phyloP scores from a whole-genome alignment of 2,888 invertebrate species.

The Onchidella celtica region DNA sequence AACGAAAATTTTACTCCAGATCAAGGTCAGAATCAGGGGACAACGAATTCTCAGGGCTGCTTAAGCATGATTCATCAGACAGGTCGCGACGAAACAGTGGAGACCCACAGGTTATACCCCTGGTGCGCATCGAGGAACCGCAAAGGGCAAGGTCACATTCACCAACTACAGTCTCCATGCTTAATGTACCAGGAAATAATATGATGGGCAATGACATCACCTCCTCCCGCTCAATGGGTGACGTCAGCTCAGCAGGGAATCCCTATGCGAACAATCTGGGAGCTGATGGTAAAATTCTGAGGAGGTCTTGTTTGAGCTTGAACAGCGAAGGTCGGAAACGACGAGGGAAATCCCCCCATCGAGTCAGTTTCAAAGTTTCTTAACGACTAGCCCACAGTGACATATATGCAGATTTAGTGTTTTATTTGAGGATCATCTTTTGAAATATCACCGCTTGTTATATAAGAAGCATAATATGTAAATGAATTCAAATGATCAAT shows the following conservation, averaged over 20 bases:
- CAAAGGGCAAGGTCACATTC: conserved; percentile 18
- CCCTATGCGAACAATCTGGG: conserved; percentile 17
- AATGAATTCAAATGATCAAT: too few species aligned
- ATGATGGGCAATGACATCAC: background rate
- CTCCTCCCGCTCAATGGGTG: conserved; percentile 45
- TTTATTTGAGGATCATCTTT: too few species aligned
- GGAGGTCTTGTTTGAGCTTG: conserved; percentile 51
- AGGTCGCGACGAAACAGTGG: conserved; percentile 34
- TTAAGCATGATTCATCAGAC: background rate
- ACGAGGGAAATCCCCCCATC: conserved; percentile 48
- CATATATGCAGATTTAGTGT: background rate
- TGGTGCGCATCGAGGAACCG: background rate
- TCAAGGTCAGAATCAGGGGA: conserved; percentile 34
- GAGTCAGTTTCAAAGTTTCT: conserved; percentile 53
- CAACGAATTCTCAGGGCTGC: background rate
- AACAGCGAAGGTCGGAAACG: conserved; percentile 50
- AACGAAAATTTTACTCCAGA: conserved; percentile 22
- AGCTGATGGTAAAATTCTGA: conserved; percentile 30
- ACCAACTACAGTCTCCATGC: conserved; percentile 13
- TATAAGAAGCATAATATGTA: too few species aligned
- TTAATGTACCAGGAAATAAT: conserved; percentile 33
- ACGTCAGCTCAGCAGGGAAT: conserved; percentile 39
- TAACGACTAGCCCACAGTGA: conserved; percentile 5
- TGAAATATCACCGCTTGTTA: too few species aligned
- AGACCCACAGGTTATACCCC: background rate